A percentile compares a stretch with the other conserved stretches of the same genome.
Evolutionary conservation across 1,140 invertebrate genomes (phyloP).

Genomic region (Paralvinella palmiformis): DNA sequence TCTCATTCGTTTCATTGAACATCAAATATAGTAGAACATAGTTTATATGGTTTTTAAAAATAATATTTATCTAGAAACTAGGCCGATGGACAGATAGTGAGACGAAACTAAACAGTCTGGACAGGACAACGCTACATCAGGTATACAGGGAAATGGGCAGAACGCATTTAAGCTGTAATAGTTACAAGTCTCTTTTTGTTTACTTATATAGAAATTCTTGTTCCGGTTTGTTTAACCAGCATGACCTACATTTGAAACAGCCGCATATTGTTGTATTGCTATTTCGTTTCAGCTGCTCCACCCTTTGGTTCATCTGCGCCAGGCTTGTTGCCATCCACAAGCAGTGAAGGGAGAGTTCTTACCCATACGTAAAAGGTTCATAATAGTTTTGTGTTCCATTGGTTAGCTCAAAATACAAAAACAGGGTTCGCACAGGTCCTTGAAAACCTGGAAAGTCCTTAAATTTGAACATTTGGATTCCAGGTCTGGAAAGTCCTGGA

Average conservation of each 20-base stretch:
- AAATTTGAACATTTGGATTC: too few relatives aligned
- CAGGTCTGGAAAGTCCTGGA: too few relatives aligned
- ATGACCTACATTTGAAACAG: too few relatives aligned
- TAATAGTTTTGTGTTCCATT: too few relatives aligned
- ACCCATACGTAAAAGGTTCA: conserved; percentile 52
- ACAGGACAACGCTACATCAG: conserved; percentile 46
- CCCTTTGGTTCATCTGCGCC: conserved; percentile 63
- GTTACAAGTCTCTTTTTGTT: background rate
- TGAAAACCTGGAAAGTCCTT: too few relatives aligned
- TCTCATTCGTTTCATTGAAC: background rate
- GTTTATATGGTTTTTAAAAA: background rate
- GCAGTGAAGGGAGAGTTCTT: conserved; percentile 58
- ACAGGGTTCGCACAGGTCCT: too few relatives aligned
- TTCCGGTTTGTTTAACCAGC: too few relatives aligned
- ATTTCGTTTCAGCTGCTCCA: conserved; percentile 52
- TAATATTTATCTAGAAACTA: conserved; percentile 30
- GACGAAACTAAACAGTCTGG: conserved; percentile 47
- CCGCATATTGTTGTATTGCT: background rate
- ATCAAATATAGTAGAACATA: background rate
- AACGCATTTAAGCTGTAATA: background rate
- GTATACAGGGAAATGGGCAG: conserved; percentile 26
- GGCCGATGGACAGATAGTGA: conserved; percentile 37
- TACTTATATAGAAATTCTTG: too few relatives aligned
- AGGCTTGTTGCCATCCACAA: conserved; percentile 70
- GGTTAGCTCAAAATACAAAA: too few relatives aligned